phyloP scores from a whole-genome alignment of 2,113 vertebrate species.

The Leptocoma aspasia region DNA sequence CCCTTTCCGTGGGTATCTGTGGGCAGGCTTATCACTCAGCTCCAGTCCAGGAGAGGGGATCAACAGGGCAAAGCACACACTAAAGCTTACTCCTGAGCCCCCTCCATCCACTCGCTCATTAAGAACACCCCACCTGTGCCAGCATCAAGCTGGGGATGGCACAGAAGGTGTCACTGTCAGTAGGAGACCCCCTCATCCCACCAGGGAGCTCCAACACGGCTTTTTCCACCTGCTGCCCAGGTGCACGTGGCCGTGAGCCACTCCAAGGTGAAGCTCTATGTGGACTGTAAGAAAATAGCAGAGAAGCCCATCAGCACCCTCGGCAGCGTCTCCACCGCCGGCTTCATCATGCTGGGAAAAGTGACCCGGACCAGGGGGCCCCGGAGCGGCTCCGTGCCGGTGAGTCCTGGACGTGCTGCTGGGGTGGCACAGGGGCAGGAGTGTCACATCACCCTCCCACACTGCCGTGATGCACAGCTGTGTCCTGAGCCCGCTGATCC shows the following conservation, averaged over 20 bases:
- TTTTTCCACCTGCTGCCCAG: slow-evolving; percentile 62
- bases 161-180: background rate
- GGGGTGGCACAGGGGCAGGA: background rate
- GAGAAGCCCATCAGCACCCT: slow-evolving; percentile 78
- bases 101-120: background rate
- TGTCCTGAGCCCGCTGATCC: background rate
- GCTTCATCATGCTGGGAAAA: slow-evolving; percentile 89
- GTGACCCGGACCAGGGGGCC: slow-evolving; percentile 83
- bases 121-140: background rate
- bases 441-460: fast-evolving
- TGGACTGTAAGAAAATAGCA: slow-evolving; percentile 86
- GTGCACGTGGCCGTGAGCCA: slow-evolving; percentile 86
- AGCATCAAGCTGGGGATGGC: background rate
- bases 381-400: slow-evolving; percentile 82
- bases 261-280: slow-evolving; percentile 79
- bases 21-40: background rate
- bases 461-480: background rate
- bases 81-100: background rate
- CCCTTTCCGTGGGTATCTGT: background rate
- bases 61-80: background rate
- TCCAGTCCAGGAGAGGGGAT: background rate
- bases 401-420: slow-evolving; percentile 6
- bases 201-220: fast-evolving
- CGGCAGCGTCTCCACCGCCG: slow-evolving; percentile 74
- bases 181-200: background rate